These are phyloP conservation scores for Nothura maculosa DNA, from an alignment of 2,797 vertebrate genomes.

Conservation along the genomic window DNA sequence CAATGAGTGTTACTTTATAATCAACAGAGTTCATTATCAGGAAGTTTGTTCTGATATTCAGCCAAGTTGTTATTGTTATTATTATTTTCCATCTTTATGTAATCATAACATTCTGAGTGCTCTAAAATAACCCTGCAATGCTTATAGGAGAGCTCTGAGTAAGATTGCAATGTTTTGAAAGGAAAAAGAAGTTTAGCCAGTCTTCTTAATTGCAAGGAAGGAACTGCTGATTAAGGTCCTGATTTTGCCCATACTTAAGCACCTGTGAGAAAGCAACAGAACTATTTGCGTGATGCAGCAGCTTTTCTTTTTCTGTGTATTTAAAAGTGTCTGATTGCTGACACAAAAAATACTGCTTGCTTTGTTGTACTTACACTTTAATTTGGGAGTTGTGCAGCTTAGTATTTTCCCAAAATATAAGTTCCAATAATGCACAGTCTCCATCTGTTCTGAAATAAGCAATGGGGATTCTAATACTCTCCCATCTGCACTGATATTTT, in stretches of 20 bases:
- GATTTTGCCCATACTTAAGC: background rate
- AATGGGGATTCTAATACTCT: slow-evolving; percentile 6
- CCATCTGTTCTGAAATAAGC: slow-evolving; percentile 54
- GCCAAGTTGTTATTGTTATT: background rate
- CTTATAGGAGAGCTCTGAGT: background rate
- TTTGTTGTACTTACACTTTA: slow-evolving; percentile 21
- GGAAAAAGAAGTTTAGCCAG: background rate
- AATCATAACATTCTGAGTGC: background rate
- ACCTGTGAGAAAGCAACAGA: background rate
- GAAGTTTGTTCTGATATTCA: background rate
- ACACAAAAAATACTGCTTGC: background rate
- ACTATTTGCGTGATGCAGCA: background rate
- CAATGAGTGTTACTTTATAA: background rate
- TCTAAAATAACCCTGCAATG: background rate
- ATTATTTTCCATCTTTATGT: background rate
- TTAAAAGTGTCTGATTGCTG: background rate
- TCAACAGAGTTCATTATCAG: background rate
- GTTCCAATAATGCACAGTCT: background rate
- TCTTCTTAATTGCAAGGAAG: background rate
- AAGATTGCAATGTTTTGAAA: background rate
- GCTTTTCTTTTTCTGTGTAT: background rate
- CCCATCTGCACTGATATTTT: slow-evolving; percentile 7
- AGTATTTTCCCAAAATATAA: slow-evolving; percentile 34
- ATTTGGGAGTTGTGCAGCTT: slow-evolving; percentile 15
- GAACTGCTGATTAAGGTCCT: background rate